Base-by-base conservation (phyloP, 2,797 vertebrate species). In the Myoxocephalus aenaeus region DNA sequence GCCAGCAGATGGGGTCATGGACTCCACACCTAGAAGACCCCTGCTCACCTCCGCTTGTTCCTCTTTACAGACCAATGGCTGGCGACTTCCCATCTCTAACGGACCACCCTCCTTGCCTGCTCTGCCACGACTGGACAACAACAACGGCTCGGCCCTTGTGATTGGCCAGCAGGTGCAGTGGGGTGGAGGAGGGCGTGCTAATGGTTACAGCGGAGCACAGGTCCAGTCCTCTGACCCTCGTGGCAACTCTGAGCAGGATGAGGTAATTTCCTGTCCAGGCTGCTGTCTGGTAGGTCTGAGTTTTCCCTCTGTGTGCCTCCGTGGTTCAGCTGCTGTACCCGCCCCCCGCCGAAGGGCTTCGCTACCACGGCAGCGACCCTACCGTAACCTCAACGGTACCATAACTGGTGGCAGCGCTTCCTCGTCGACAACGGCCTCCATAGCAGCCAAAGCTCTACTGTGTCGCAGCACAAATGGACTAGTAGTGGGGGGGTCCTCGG, bases 211-310 rank as follows among this genome's bases (percentile, higher is more conserved):
- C 0, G 89, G 74, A 81, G 91, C 80, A 90, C 94, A 84, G 84
- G 83, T 44, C 20, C 77, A 77, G 3, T 78, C 81, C 29, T 80
- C 87, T 1, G 89, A 87, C 4, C 78, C 67, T 1, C 27, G 75
- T 0, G 75, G 73, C 9, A 18, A 79, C 5, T 46, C 94, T 50
- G 97, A 98, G 88, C 95, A 96, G 20, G 96, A 97, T 0, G 97
- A 98, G 38, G 95, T 96, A 0, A 92, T 98, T 75, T 95, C 96
- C 50, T 98, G 97, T 79, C 96, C 97, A 0, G 92, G 96, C 71
- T 98, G 97, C 92, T 98, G 97, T 82, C 90, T 97, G 8, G 87
- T 95, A 8, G 95, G 96, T 15, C 94, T 98, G 79, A 94, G 95
- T 83, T 96, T 98, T 80, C 88, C 96, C 53, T 97, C 96, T 0